Evolutionary conservation across 2,113 vertebrate species (phyloP), one percentile per base, ranked within the genome.

Genomic region (Psophia crepitans): DNA sequence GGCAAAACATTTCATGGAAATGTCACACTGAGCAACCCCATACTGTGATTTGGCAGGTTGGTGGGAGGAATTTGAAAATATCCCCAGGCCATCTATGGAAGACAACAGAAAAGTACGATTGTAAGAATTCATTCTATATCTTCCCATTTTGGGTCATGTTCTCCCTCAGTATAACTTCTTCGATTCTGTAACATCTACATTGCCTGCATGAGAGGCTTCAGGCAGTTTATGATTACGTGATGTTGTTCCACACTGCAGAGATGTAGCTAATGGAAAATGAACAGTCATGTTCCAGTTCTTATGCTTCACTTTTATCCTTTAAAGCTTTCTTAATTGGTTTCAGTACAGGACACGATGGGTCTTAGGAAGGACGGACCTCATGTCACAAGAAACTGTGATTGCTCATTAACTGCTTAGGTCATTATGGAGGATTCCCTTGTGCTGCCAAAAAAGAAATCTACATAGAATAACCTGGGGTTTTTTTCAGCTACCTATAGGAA

Each of bases 1-100:
- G 68, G 86, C 84, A 95, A 95, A 97, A 82, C 24, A 77, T 86
- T 87, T 92, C 43, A 71, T 46, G 56, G 33, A 75, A 82, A 96
- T 73, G 76, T 93, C 63, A 87, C 22, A 68, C 84, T 81, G 75
- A 84, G 39, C 75, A 95, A 84, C 56, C 76, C 63, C 48, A 81
- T 75, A 30, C 51, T 84, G 33, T 76, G 83, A 92, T 97, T 89
- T 97, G 77, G 44, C 64, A 79, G 53, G 27, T 23, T 41, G 19
- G 44, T 74, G 24, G 74, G 30, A 90, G 35, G 49, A 54, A 88
- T 73, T 68, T 85, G 70, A 96, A 95, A 90, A 86, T 83, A 92
- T 54, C 54, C n/a, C 41, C 56, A 75, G 16, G 11, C 39, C 44
- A 66, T 41, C 54, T 84, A 16, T 27, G 37, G 80, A 76, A 95